These are phyloP conservation scores for Chitala chitala DNA, from an alignment of 2,113 vertebrate genomes.

Conservation along the genomic window DNA sequence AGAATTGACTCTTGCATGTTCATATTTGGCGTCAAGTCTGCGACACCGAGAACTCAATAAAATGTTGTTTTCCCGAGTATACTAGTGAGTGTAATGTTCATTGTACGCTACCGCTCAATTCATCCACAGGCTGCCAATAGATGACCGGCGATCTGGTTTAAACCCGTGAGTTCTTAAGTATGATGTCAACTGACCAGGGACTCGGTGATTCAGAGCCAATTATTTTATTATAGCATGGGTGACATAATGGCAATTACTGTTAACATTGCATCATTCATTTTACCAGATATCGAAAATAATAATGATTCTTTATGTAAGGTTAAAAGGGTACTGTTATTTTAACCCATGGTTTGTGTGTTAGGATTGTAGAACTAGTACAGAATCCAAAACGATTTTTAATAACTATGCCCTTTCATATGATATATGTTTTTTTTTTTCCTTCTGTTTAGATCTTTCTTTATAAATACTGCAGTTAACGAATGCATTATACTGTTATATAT, in stretches of 20 bases:
- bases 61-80: neutral
- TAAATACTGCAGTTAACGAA: no score
- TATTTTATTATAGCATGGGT: neutral
- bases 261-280: constrained; percentile 18
- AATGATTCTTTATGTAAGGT: neutral
- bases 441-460: neutral
- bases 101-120: neutral
- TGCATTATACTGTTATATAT: no score
- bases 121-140: neutral
- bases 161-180: neutral
- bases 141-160: neutral
- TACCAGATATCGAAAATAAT: constrained; percentile 3
- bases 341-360: no score
- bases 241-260: constrained; percentile 8
- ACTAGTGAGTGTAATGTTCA: neutral
- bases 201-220: neutral
- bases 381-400: no score
- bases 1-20: no score
- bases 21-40: no score
- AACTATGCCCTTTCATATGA: no score
- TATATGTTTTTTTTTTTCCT: no score
- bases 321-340: neutral
- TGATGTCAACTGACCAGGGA: constrained; percentile 19
- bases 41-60: no score
- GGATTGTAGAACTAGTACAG: no score